Percentiles rank a stretch among this genome's conserved stretches.
phyloP scores from a whole-genome alignment of 2,113 vertebrate genomes.

The Burhinus oedicnemus region DNA sequence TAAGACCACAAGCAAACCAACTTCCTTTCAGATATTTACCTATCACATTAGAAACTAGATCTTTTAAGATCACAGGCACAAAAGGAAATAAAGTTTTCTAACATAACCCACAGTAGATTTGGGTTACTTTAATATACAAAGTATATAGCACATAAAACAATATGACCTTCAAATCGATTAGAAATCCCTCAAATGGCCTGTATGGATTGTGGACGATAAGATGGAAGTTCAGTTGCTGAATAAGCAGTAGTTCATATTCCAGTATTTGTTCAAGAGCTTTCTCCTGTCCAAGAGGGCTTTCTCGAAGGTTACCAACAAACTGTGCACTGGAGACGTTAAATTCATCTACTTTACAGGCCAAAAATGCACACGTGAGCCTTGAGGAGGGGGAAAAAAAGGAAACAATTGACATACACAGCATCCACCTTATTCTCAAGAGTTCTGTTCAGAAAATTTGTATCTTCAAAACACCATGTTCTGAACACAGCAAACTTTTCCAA shows the following conservation, averaged over 20 bases:
- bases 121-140: fast-evolving
- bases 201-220: constrained; percentile 95
- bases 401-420: neutral
- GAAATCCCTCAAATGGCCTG: constrained; percentile 93
- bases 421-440: neutral
- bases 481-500: neutral
- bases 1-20: neutral
- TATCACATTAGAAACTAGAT: neutral
- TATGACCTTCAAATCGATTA: constrained; percentile 93
- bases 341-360: constrained; percentile 98
- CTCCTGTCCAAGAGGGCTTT: constrained; percentile 87
- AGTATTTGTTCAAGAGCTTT: constrained; percentile 91
- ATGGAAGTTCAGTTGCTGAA: constrained; percentile 96
- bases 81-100: neutral
- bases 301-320: constrained; percentile 93
- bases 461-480: neutral
- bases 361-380: constrained; percentile 92
- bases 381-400: neutral
- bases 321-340: constrained; percentile 96
- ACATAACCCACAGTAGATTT: neutral
- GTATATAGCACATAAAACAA: neutral
- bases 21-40: neutral
- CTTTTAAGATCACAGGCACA: neutral
- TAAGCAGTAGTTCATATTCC: constrained; percentile 93
- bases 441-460: neutral